Base-by-base conservation (phyloP, 2,797 vertebrate genomes). In the Sebastes kiyomatsui region DNA sequence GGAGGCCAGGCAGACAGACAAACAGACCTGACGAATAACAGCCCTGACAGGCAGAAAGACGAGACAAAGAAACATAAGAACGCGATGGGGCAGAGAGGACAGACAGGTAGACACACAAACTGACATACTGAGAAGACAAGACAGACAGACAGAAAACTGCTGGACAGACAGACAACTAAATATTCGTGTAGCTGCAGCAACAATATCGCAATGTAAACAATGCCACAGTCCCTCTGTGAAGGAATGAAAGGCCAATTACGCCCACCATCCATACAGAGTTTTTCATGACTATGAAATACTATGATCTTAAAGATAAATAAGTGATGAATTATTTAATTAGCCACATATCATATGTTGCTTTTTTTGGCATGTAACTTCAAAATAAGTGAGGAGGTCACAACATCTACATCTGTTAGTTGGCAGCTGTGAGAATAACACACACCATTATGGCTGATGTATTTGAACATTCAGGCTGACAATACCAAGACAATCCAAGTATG, bases 1-100 rank as follows among this genome's bases (percentile, higher is more conserved):
- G 74, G 54, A 56, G 67, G 84, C 68, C 67, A 59, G 64, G 64
- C 58, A 66, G 79, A 87, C 23, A 59, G 80, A 72, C 35, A 83
- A 32, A 80, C 75, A 54, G 64, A 70, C 67, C 69, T 68, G 81
- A 90, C 2, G 38, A 65, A 67, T 18, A 85, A 64, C 16, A 46
- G 61, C 69, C 30, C 75, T 77, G 84, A 88, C 77, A 78, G 55
- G 60, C 66, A 79, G 79, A 86, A 62, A 85, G 77, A 67, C n/a
- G 2, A 85, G 74, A 83, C 72, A 78, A 81, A 81, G 72, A 76
- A 75, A 80, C 54, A 46, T 46, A 74, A 82, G 82, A 38, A 69
- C 23, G 75, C 68, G 73, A 32, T 10, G 22, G 23, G 28, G 65
- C 64, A 18, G 28, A 35, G 52, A 67, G 72, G 81, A 81, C 74